phyloP scores from a whole-genome alignment of 37 sponge, comb jelly and placozoan species.

The Aphrocallistes beatrix region DNA sequence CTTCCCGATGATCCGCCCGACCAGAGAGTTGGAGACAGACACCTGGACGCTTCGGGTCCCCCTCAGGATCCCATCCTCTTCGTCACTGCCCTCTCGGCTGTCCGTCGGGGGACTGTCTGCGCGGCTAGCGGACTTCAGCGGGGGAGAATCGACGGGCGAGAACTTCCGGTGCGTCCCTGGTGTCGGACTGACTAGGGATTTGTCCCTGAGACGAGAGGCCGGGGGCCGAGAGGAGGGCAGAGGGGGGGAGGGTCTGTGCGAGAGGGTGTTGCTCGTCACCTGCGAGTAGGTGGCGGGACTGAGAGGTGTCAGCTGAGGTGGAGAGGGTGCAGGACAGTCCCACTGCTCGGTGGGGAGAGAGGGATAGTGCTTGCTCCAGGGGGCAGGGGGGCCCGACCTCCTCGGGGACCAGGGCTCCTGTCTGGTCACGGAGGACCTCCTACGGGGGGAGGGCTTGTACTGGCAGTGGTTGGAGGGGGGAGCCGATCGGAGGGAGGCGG shows the following conservation, averaged over 20 bases:
- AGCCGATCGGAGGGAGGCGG: background rate
- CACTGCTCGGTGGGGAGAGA: background rate
- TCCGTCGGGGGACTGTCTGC: background rate
- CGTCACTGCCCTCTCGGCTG: background rate
- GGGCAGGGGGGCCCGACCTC: background rate
- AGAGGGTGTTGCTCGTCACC: background rate
- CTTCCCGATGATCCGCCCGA: conserved; percentile 77
- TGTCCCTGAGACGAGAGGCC: too few relatives aligned
- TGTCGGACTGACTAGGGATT: too few relatives aligned
- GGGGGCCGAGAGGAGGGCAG: background rate
- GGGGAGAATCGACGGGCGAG: background rate
- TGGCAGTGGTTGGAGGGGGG: too few relatives aligned
- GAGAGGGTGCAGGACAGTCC: background rate
- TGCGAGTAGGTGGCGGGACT: conserved; percentile 1
- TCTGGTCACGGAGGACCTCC: background rate
- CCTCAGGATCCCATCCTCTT: background rate
- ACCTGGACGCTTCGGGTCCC: conserved; percentile 40
- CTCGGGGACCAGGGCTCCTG: background rate
- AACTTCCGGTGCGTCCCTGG: too few relatives aligned
- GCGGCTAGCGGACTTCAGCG: background rate
- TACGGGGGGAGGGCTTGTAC: too few relatives aligned
- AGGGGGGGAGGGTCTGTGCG: background rate
- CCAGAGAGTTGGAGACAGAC: conserved; percentile 58
- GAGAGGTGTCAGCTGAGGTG: background rate
- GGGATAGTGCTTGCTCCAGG: conserved; percentile 12